Base-by-base conservation (phyloP, 2,113 vertebrate species). In the Tyto alba region DNA sequence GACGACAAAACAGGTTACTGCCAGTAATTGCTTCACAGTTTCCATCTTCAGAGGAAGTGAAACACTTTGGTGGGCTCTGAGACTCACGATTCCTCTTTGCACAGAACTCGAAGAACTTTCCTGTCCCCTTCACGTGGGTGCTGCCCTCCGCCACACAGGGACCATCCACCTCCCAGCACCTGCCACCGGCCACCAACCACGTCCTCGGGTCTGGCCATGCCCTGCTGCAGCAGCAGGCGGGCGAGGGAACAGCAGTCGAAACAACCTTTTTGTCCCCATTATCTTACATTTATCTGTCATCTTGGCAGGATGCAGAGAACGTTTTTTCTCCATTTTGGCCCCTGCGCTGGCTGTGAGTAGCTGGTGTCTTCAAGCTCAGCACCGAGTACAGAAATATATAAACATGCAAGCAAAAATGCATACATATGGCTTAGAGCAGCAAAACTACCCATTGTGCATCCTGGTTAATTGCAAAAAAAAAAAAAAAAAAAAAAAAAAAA, bases 1-100 rank as follows among this genome's bases (percentile, higher is more conserved):
- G 29, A 23, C 0, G 38, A 14, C 81, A 74, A 60, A 86, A 10
- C 83, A 78, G 92, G 90, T 67, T 72, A 73, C 47, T 56, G 78
- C 25, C 78, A 40, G 43, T 3, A 38, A 30, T 55, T 52, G 30
- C 69, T 80, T 95, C 91, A 74, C 43, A 52, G 62, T 60, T 92
- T 85, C 93, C 90, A 67, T 67, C 79, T 71, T 14, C 10, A 36
- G 83, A 50, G 91, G 94, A 97, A 97, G 52, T 69, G 93, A 96
- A 95, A 95, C 20, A 0, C 48, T 40, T 60, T 38, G 84, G 79
- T 64, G 93, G 90, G 45, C 85, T 85, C 85, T 9, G n/a, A 68
- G 82, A 36, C 48, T 88, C 82, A 41, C 0, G 11, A 85, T 89
- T 96, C 85, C 68, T 66, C 73, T 93, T 93, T 53, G 72, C 67